These are phyloP conservation scores for Varanus komodoensis DNA, from an alignment of 2,113 vertebrate species.

Conservation along the genomic window DNA sequence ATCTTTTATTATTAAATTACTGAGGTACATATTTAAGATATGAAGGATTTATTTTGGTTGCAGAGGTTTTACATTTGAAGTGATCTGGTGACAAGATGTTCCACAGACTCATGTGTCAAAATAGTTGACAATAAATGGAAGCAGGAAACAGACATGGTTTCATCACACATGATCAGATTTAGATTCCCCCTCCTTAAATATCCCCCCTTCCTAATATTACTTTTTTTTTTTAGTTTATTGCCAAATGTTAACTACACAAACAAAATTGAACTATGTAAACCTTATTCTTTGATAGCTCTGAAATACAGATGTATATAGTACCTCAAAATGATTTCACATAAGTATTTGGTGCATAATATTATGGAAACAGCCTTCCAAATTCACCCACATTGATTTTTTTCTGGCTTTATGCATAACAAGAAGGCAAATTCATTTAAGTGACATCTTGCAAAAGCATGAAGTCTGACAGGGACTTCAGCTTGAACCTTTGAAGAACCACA, in stretches of 20 bases:
- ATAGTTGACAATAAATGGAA: too few relatives aligned
- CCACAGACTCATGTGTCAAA: too few relatives aligned
- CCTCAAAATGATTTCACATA: background rate
- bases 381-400: background rate
- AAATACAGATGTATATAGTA: background rate
- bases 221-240: background rate
- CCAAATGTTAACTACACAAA: background rate
- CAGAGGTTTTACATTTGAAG: too few relatives aligned
- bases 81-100: too few relatives aligned
- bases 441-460: constrained; percentile 32
- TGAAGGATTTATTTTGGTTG: too few relatives aligned
- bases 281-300: background rate
- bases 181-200: background rate
- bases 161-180: background rate
- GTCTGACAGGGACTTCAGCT: constrained; percentile 12
- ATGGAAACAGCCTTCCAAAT: constrained; percentile 36
- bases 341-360: constrained; percentile 40
- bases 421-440: constrained; percentile 32
- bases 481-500: constrained; percentile 31
- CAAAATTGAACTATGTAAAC: background rate
- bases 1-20: too few relatives aligned
- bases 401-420: background rate
- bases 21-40: too few relatives aligned
- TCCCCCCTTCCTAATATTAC: background rate
- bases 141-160: too few relatives aligned